Evolutionary conservation across 2,113 vertebrate genomes (phyloP).

Genomic region (Pholis gunnellus): DNA sequence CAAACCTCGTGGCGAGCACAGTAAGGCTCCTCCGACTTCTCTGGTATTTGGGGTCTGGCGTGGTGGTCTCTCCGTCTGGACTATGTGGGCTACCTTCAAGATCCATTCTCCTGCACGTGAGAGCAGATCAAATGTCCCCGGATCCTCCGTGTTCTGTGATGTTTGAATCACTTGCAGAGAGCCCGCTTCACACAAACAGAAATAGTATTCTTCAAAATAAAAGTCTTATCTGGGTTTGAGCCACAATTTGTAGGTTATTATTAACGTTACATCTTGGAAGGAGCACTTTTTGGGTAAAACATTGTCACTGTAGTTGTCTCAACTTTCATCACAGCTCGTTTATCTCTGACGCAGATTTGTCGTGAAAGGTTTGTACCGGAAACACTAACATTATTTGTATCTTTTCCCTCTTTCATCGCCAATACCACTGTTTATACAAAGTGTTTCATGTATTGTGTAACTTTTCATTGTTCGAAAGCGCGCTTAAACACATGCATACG

Average conservation of each 20-base stretch:
- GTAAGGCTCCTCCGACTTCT: slow-evolving; percentile 87
- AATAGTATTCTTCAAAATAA: slow-evolving; percentile 11
- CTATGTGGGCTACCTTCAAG: slow-evolving; percentile 20
- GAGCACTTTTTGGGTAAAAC: neutral
- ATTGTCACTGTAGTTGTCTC: neutral
- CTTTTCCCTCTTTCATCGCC: neutral
- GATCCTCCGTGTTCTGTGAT: neutral
- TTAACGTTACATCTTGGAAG: neutral
- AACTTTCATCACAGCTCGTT: rapidly evolving
- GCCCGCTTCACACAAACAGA: neutral
- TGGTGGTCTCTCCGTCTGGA: slow-evolving; percentile 43
- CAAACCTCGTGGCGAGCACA: slow-evolving; percentile 90
- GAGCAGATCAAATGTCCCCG: slow-evolving; percentile 26
- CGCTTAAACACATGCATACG: neutral
- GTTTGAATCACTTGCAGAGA: slow-evolving; percentile 14
- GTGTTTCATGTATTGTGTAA: neutral
- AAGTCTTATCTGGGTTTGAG: neutral
- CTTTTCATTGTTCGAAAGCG: rapidly evolving
- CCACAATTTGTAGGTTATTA: neutral
- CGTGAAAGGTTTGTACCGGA: slow-evolving; percentile 40
- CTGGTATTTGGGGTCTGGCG: neutral
- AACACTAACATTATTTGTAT: neutral
- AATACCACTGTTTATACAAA: neutral
- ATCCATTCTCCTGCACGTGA: slow-evolving; percentile 53
- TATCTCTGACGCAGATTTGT: neutral